A percentile compares a stretch with the other conserved stretches of the same genome.
phyloP scores from a whole-genome alignment of 92 coral and sea anemone species.

The Epizoanthus stellaris region DNA sequence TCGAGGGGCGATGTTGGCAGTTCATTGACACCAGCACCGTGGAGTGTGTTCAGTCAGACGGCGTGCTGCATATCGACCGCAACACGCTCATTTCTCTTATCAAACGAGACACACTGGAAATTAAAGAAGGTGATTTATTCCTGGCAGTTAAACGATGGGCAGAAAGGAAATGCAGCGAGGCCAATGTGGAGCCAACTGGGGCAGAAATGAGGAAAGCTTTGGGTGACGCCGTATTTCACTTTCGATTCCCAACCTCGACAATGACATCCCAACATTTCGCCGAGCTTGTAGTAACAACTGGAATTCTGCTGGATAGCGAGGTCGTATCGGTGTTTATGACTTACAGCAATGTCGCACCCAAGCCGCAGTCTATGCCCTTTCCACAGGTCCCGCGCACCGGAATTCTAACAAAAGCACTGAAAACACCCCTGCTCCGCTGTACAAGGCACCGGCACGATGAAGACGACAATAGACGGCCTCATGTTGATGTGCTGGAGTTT shows the following conservation, averaged over 20 bases:
- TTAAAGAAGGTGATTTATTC: conserved; percentile 52
- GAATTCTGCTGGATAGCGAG: conserved; percentile 54
- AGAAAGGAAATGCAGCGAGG: conserved; percentile 24
- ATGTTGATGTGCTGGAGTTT: conserved; percentile 47
- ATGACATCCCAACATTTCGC: conserved; percentile 63
- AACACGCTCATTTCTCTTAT: conserved; percentile 42
- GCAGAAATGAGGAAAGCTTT: conserved; percentile 30
- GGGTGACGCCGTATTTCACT: conserved; percentile 34
- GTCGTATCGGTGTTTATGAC: conserved; percentile 58
- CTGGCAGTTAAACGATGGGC: conserved; percentile 60
- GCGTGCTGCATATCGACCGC: conserved; percentile 36
- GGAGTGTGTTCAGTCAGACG: conserved; percentile 33
- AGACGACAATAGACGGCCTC: conserved; percentile 34
- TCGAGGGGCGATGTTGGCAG: conserved; percentile 31
- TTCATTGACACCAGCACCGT: conserved; percentile 38
- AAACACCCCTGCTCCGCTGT: conserved; percentile 52
- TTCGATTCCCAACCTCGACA: conserved; percentile 49
- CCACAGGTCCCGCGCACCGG: conserved; percentile 59
- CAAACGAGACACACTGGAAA: conserved; percentile 59
- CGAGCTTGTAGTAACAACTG: conserved; percentile 54
- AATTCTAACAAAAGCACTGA: conserved; percentile 25
- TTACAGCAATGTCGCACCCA: conserved; percentile 49
- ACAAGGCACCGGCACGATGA: conserved; percentile 38
- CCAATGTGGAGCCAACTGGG: conserved; percentile 27
- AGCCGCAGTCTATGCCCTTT: conserved; percentile 38